Percentiles rank a stretch among this genome's conserved stretches.
Evolutionary conservation across 1,140 invertebrate genomes (phyloP).

Genomic region (Protaetia brevitarsis): DNA sequence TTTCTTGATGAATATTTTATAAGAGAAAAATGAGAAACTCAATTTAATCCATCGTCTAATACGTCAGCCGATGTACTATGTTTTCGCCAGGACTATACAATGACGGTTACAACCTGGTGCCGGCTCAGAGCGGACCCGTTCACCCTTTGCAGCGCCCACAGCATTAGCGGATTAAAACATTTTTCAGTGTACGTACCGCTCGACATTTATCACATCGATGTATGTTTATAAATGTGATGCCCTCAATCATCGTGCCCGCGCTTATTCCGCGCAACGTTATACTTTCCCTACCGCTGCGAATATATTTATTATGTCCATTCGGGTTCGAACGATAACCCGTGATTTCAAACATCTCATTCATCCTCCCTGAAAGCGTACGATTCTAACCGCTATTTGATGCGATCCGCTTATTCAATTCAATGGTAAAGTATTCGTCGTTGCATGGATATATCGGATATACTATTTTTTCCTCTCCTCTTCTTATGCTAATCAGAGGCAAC

Average conservation of each 20-base stretch:
- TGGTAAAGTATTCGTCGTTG: background rate
- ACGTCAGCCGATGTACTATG: too few relatives aligned
- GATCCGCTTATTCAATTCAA: background rate
- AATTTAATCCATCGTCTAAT: too few relatives aligned
- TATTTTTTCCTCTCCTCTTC: background rate
- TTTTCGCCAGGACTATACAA: too few relatives aligned
- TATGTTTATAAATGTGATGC: background rate
- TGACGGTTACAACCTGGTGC: background rate
- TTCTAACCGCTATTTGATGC: background rate
- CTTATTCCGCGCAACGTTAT: background rate
- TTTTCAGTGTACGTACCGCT: background rate
- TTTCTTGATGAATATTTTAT: too few relatives aligned
- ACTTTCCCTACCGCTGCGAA: background rate
- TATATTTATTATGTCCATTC: background rate
- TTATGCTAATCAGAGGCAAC: background rate
- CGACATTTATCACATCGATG: background rate
- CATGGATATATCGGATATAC: background rate
- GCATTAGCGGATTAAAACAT: conserved; percentile 1
- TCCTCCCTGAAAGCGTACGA: background rate
- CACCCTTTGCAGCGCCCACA: background rate
- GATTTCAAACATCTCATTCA: background rate
- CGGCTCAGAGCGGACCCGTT: background rate
- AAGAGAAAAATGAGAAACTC: too few relatives aligned
- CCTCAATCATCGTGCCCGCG: background rate
- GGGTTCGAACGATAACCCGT: background rate